A percentile compares a stretch with the other conserved stretches of the same genome.
Conservation (phyloP, 2,113 vertebrate species). For the Raja brachyura region DNA sequence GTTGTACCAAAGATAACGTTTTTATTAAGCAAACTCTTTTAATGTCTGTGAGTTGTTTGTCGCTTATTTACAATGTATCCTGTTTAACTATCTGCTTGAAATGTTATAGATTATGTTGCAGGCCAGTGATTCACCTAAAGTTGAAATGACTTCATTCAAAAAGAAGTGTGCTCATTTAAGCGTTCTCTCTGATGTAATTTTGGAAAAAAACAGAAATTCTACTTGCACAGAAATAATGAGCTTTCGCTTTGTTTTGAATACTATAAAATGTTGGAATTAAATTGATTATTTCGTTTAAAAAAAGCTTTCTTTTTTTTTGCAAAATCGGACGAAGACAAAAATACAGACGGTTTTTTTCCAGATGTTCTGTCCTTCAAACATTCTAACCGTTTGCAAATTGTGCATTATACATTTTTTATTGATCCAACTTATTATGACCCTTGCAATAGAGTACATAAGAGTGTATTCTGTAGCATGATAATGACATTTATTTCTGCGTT, state of each 20-base stretch:
- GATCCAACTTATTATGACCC: not conserved
- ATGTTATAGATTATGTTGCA: not conserved
- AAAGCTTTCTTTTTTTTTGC: not conserved
- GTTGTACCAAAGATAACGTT: not conserved
- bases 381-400: not conserved
- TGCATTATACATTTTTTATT: not conserved
- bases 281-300: not conserved
- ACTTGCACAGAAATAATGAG: not conserved
- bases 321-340: not conserved
- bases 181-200: not conserved
- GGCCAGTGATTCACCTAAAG: not conserved
- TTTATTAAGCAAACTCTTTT: too few relatives aligned
- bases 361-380: not conserved
- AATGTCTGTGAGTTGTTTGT: not conserved
- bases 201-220: not conserved
- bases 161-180: not conserved
- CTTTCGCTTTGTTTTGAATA: not conserved
- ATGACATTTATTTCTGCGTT: slow-evolving; percentile 12
- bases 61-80: not conserved
- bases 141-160: not conserved
- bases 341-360: not conserved
- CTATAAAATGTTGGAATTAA: not conserved
- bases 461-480: not conserved
- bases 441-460: not conserved
- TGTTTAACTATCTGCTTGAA: not conserved